Conservation (phyloP, 2,888 invertebrate species). For the Drosophila hamatofila region DNA sequence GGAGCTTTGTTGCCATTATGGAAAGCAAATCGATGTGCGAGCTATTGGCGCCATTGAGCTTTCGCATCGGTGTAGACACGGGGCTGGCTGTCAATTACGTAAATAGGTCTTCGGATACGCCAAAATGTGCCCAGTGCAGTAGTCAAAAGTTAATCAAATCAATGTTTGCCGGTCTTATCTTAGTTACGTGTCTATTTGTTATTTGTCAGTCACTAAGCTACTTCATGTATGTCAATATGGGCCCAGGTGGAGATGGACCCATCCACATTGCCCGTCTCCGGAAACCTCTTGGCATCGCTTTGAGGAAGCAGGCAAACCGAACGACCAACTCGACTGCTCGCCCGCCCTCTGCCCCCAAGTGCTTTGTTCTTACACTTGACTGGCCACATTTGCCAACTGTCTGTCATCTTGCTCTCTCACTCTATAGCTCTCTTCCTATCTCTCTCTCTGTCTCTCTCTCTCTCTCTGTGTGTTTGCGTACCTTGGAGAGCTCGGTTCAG, state of each 20-base stretch:
- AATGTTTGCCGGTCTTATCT: constrained; percentile 68
- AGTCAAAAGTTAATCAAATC: constrained; percentile 75
- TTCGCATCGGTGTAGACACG: not conserved
- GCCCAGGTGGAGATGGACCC: constrained; percentile 31
- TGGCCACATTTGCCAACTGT: constrained; percentile 52
- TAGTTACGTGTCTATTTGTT: constrained; percentile 73
- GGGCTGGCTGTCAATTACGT: constrained; percentile 44
- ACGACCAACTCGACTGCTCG: constrained; percentile 2
- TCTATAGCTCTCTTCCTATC: not conserved
- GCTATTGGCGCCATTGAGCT: not conserved
- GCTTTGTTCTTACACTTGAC: constrained; percentile 74
- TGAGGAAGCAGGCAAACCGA: not conserved
- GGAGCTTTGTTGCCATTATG: not conserved
- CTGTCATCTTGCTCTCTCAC: not conserved
- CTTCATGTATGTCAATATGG: constrained; percentile 57
- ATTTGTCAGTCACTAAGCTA: constrained; percentile 77
- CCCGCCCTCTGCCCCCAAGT: constrained; percentile 5
- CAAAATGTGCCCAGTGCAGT: constrained; percentile 40
- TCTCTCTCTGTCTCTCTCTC: constrained; percentile 6
- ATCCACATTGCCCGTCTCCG: constrained; percentile 1
- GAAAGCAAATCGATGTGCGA: not conserved
- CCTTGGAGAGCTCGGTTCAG: constrained; percentile 17
- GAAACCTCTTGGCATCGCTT: constrained; percentile 3
- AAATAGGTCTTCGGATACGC: constrained; percentile 36
- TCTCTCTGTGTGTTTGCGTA: constrained; percentile 17